Evolutionary conservation across 2,113 vertebrate genomes (phyloP), one percentile per base, ranked within the genome.

Genomic region (Sturnus vulgaris): DNA sequence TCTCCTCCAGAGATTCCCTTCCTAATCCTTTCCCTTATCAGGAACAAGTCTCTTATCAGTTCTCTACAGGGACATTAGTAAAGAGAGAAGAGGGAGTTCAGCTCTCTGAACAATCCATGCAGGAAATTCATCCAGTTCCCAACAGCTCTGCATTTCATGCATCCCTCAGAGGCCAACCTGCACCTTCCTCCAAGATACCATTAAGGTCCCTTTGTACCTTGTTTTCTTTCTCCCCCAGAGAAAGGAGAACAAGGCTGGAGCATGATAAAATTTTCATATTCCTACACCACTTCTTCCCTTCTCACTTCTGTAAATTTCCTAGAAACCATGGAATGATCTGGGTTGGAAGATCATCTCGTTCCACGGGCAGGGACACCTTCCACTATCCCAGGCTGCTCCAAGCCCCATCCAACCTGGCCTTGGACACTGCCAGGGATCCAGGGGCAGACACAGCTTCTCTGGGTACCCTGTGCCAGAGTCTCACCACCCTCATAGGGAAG

Each of bases 371-470:
- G n/a, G 25, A 60, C 12, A 37, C 1, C 27, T 80, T 16, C 31
- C 40, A 40, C 4, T 17, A 12, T 5, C 23, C 31, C 47, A 37
- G 22, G 5, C 0, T 42, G 12, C 2, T 73, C 22, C n/a, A 30
- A 85, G 1, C 4, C 8, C 20, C 0, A 0, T 22, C 28, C 50
- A 60, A 0, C 7, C 21, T 60, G 59, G 18, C 7, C 25, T 72
- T 35, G 68, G 7, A 49, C 25, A 42, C 8, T 55, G 16, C 12
- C 31, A 91, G 27, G 47, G 25, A 11, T 68, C 40, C 40, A 42
- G 53, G 6, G 3, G 13, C 9, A 84, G 6, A 7, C 44, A 39
- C 73, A 85, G 21, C 12, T 85, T 14, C 56, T n/a, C 39, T 47
- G 44, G 19, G 1, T 0, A 52, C 2, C 5, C 27, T 24, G 4